Evolutionary conservation across 2,888 invertebrate genomes (phyloP).

Genomic region (Neoascia interrupta): DNA sequence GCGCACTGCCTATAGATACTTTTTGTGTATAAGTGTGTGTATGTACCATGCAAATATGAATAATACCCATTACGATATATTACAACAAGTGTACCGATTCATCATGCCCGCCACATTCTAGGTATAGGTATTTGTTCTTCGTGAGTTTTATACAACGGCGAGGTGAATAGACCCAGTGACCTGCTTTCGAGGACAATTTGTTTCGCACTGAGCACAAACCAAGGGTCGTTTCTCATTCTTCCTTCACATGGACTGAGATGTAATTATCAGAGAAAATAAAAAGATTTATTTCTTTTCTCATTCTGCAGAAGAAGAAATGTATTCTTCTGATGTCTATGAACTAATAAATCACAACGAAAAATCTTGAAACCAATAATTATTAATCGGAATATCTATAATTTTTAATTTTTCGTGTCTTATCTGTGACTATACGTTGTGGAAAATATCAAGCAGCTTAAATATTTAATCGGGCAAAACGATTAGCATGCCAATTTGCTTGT

Average conservation of each 20-base stretch:
- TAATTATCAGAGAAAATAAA: not conserved
- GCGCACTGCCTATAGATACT: slow-evolving; percentile 39
- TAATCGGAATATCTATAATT: not conserved
- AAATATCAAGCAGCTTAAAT: no score
- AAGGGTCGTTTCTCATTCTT: slow-evolving; percentile 22
- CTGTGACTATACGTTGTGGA: no score
- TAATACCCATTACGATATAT: slow-evolving; percentile 62
- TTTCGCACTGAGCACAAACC: slow-evolving; percentile 4
- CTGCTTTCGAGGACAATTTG: slow-evolving; percentile 42
- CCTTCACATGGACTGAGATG: not conserved
- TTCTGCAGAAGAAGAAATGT: slow-evolving; percentile 19
- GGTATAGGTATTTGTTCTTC: slow-evolving; percentile 1
- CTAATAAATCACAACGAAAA: slow-evolving; percentile 56
- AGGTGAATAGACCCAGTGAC: slow-evolving; percentile 53
- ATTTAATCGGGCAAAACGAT: slow-evolving; percentile 37
- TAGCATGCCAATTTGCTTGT: slow-evolving; percentile 42
- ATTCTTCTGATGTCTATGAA: no score
- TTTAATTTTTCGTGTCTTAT: not conserved
- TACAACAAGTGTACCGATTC: slow-evolving; percentile 62
- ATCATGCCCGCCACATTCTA: slow-evolving; percentile 39
- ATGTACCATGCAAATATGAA: slow-evolving; percentile 46
- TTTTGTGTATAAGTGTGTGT: slow-evolving; percentile 3
- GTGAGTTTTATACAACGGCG: slow-evolving; percentile 36
- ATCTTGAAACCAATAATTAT: slow-evolving; percentile 42
- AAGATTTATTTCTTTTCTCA: slow-evolving; percentile 27